Conservation (phyloP, 2,888 invertebrate species). For the Mellilla xanthometata region DNA sequence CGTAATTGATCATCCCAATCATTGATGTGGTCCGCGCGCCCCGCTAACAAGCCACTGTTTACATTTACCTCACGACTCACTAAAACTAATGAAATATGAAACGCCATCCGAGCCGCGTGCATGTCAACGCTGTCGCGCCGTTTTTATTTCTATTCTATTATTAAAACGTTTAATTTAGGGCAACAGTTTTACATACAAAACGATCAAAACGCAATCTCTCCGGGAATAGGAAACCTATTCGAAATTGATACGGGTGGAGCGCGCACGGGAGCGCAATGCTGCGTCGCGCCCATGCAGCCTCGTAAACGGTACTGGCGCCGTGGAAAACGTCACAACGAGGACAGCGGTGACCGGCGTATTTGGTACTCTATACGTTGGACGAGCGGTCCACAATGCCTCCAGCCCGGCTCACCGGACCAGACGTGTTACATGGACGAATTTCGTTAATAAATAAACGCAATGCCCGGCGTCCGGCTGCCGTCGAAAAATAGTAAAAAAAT, state of each 20-base stretch:
- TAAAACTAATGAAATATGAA: conserved; percentile 64
- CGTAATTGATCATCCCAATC: conserved; percentile 61
- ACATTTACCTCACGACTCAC: conserved; percentile 52
- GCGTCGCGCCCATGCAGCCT: conserved; percentile 74
- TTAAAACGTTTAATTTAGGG: conserved; percentile 81
- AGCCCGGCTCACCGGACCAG: conserved; percentile 33
- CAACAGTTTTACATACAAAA: conserved; percentile 79
- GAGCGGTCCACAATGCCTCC: conserved; percentile 41
- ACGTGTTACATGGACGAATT: conserved; percentile 73
- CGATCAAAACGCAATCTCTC: conserved; percentile 78
- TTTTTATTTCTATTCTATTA: conserved; percentile 78
- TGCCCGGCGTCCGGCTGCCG: conserved; percentile 62
- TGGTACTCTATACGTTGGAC: conserved; percentile 43
- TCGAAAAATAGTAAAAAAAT: conserved; percentile 70
- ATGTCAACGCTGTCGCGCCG: conserved; percentile 59
- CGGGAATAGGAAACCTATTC: conserved; percentile 78
- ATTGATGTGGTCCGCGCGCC: conserved; percentile 47
- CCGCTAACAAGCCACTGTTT: conserved; percentile 44
- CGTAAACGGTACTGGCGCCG: conserved; percentile 65
- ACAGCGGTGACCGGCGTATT: conserved; percentile 29
- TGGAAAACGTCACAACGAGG: conserved; percentile 48
- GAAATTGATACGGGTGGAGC: conserved; percentile 82
- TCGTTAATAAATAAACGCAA: conserved; percentile 82
- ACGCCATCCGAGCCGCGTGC: conserved; percentile 43
- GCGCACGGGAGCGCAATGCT: conserved; percentile 62